Evolutionary conservation across 1,140 invertebrate genomes (phyloP).

Genomic region (Solen grandis): DNA sequence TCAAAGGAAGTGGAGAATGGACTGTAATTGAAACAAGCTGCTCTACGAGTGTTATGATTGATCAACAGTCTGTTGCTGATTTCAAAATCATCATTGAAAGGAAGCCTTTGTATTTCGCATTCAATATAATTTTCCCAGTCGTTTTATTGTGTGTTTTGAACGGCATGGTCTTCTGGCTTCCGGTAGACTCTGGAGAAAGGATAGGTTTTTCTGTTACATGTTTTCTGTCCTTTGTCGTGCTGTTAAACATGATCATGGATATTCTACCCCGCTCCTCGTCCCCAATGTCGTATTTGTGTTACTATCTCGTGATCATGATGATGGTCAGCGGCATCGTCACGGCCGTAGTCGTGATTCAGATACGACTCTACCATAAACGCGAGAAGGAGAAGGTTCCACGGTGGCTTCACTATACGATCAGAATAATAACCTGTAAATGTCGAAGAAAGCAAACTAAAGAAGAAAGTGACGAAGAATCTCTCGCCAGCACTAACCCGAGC

Average conservation of each 20-base stretch:
- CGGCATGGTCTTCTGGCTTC: slow-evolving; percentile 30
- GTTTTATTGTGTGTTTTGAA: slow-evolving; percentile 15
- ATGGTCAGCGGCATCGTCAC: slow-evolving; percentile 23
- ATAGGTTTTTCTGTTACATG: slow-evolving; percentile 31
- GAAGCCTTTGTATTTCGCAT: slow-evolving; percentile 21
- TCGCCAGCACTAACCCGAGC: neutral
- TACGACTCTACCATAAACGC: slow-evolving; percentile 17
- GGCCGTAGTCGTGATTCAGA: slow-evolving; percentile 3
- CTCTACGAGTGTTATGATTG: neutral
- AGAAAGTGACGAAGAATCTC: neutral
- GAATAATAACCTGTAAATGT: neutral
- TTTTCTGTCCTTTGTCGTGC: slow-evolving; percentile 32
- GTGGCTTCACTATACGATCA: neutral
- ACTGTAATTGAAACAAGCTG: neutral
- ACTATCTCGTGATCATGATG: slow-evolving; percentile 31
- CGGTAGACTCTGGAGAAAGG: neutral
- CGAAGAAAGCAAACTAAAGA: neutral
- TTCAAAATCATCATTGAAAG: slow-evolving; percentile 4
- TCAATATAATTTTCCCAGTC: slow-evolving; percentile 25
- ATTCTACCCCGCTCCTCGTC: slow-evolving; percentile 13
- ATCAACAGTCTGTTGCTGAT: neutral
- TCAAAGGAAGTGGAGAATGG: slow-evolving; percentile 39
- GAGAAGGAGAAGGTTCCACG: slow-evolving; percentile 11
- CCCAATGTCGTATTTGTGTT: slow-evolving; percentile 3
- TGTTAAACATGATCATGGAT: slow-evolving; percentile 35